Evolutionary conservation across 1,140 invertebrate genomes (phyloP).

Genomic region (Dysdera silvatica): DNA sequence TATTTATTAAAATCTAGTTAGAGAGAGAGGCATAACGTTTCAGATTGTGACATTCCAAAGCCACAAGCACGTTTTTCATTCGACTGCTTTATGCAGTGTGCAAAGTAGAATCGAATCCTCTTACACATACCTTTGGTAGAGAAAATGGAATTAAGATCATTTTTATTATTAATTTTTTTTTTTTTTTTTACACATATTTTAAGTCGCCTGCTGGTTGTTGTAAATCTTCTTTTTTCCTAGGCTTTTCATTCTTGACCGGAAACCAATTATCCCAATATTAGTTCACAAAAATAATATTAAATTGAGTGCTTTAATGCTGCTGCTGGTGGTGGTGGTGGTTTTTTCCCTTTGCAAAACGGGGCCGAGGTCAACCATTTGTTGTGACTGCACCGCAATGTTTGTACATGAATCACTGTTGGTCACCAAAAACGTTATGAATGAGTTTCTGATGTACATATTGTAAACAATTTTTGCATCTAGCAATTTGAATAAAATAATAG

Average conservation of each 20-base stretch:
- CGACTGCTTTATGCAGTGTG: too few species aligned
- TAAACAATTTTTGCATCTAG: slow-evolving; percentile 5
- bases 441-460: slow-evolving; percentile 19
- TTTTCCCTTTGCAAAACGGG: slow-evolving; percentile 4
- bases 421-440: slow-evolving; percentile 5
- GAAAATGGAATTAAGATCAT: too few species aligned
- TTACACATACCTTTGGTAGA: too few species aligned
- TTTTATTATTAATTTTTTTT: too few species aligned
- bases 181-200: too few species aligned
- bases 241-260: too few species aligned
- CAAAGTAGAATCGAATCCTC: too few species aligned
- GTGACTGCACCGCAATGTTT: slow-evolving; percentile 14
- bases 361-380: slow-evolving; percentile 22
- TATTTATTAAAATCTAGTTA: slow-evolving; percentile 3
- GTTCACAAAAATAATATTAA: background rate
- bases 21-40: slow-evolving; percentile 2
- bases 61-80: too few species aligned
- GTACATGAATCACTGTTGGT: slow-evolving; percentile 22
- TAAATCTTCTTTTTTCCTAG: too few species aligned
- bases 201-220: too few species aligned
- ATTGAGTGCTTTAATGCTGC: background rate
- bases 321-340: background rate
- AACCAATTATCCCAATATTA: background rate
- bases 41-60: too few species aligned
- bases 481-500: slow-evolving; percentile 21